phyloP scores from a whole-genome alignment of 2,888 invertebrate species.

The Drosophila limbata region DNA sequence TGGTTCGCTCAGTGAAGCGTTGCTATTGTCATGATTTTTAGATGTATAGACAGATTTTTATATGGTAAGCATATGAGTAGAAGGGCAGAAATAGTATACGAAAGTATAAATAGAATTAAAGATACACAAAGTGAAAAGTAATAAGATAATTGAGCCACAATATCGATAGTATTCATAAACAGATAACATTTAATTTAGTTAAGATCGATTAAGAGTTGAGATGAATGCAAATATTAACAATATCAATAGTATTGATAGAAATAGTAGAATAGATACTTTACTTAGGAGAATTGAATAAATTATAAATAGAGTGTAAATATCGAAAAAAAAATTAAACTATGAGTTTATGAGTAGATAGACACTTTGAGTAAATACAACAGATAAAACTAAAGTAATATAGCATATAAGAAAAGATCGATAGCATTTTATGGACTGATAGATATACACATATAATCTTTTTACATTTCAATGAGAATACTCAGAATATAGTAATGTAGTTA shows the following conservation, averaged over 20 bases:
- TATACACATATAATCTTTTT: not conserved
- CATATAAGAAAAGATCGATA: not conserved
- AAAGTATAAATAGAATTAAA: constrained; percentile 1
- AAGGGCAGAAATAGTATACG: not conserved
- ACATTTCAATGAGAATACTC: constrained; percentile 7
- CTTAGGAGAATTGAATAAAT: no score
- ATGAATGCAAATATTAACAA: not conserved
- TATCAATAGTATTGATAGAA: not conserved
- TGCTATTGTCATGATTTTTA: constrained; percentile 30
- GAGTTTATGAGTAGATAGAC: no score
- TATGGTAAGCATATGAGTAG: constrained; percentile 4
- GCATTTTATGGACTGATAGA: not conserved
- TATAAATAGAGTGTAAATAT: no score
- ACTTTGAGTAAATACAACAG: no score
- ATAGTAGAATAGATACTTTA: not conserved
- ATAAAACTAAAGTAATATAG: not conserved
- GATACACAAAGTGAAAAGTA: not conserved
- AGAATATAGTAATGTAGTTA: constrained; percentile 10
- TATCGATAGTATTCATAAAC: not conserved
- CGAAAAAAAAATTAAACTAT: no score
- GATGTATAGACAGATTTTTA: not conserved
- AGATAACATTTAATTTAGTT: not conserved
- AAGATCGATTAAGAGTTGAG: not conserved
- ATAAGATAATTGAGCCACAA: not conserved
- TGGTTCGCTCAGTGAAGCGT: constrained; percentile 45